phyloP scores from a whole-genome alignment of 2,888 invertebrate genomes.

The Gastracanthus pulcherrimus region DNA sequence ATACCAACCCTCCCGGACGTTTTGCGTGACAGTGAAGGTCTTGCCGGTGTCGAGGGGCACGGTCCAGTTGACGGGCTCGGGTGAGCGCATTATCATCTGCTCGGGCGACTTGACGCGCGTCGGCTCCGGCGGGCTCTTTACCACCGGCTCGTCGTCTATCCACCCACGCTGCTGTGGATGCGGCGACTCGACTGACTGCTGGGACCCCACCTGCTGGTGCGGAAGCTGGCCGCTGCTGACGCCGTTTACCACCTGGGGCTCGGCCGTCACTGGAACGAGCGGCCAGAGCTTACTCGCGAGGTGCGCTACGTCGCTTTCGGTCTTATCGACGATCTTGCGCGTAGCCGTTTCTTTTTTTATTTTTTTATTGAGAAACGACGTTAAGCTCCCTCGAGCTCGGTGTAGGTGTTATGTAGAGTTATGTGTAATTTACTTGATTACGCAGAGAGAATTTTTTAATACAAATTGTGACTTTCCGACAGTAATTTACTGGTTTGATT shows the following conservation, averaged over 20 bases:
- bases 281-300: constrained; percentile 66
- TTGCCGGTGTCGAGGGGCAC: constrained; percentile 95
- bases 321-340: constrained; percentile 20
- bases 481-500: no score
- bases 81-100: constrained; percentile 94
- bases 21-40: constrained; percentile 95
- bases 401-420: no score
- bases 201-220: constrained; percentile 72
- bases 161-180: constrained; percentile 80
- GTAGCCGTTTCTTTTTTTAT: constrained; percentile 1
- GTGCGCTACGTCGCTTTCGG: constrained; percentile 56
- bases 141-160: constrained; percentile 84
- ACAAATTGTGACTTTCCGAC: no score
- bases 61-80: constrained; percentile 97
- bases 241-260: constrained; percentile 74
- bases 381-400: no score
- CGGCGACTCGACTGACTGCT: constrained; percentile 82
- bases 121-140: constrained; percentile 95
- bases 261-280: constrained; percentile 74
- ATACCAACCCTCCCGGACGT: constrained; percentile 86
- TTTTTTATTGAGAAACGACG: no score
- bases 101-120: constrained; percentile 96
- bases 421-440: no score
- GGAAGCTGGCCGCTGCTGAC: constrained; percentile 60
- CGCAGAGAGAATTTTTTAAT: no score